Conservation (phyloP, 2,797 vertebrate genomes). For the Pteronotus mesoamericanus region DNA sequence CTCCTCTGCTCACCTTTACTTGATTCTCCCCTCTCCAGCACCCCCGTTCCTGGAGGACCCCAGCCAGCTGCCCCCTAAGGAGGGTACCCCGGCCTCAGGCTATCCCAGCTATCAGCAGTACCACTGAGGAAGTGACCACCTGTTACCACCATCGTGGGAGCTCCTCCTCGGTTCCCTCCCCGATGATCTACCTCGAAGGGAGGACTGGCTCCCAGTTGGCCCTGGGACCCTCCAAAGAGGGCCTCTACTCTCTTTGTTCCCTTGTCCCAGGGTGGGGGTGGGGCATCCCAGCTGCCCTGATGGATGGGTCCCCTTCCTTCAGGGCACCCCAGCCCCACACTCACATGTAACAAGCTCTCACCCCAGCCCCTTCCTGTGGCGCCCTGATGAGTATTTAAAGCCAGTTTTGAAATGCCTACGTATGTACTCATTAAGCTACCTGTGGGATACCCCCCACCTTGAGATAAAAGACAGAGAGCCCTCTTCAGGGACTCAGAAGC, state of each 20-base stretch:
- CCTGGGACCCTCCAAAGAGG: slow-evolving; percentile 49
- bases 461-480: background rate
- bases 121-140: slow-evolving; percentile 73
- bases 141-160: slow-evolving; percentile 45
- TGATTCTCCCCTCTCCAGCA: slow-evolving; percentile 75
- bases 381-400: slow-evolving; percentile 66
- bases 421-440: slow-evolving; percentile 1
- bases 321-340: slow-evolving; percentile 52
- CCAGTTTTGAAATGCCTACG: slow-evolving; percentile 51
- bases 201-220: slow-evolving; percentile 64
- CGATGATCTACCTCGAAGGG: slow-evolving; percentile 69
- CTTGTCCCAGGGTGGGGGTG: slow-evolving; percentile 49
- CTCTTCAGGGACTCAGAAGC: background rate
- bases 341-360: slow-evolving; percentile 43
- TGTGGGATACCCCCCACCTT: background rate
- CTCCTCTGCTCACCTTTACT: background rate
- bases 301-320: slow-evolving; percentile 40
- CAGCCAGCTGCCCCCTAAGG: slow-evolving; percentile 85
- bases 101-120: slow-evolving; percentile 80
- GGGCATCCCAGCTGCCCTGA: slow-evolving; percentile 51
- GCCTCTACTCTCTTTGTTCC: background rate
- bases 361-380: slow-evolving; percentile 9
- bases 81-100: slow-evolving; percentile 74
- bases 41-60: slow-evolving; percentile 88
- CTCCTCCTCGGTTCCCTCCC: slow-evolving; percentile 40